A percentile compares a stretch with the other conserved stretches of the same genome.
Conservation (phyloP, 2,113 vertebrate species). For the Gavia stellata region DNA sequence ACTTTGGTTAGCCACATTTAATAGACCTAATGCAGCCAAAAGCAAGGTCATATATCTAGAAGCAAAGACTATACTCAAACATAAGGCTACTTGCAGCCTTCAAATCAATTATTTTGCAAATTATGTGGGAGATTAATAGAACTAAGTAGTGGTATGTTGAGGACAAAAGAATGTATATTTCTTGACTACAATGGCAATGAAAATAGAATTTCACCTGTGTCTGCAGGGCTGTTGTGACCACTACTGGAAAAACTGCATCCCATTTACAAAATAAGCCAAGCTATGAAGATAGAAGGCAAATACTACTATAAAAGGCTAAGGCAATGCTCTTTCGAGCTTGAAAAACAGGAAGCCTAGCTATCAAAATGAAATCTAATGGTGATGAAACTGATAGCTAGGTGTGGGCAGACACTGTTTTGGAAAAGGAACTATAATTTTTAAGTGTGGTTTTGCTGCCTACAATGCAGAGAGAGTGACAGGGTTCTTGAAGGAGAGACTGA, state of each 20-base stretch:
- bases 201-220: background rate
- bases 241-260: background rate
- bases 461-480: background rate
- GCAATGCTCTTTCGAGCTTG: background rate
- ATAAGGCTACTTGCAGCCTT: background rate
- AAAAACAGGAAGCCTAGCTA: conserved; percentile 38
- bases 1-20: background rate
- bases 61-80: background rate
- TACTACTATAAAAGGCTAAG: background rate
- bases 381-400: conserved; percentile 10
- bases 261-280: background rate
- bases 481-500: background rate
- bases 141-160: background rate
- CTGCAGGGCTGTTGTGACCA: background rate
- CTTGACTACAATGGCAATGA: background rate
- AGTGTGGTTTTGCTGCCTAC: background rate
- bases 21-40: background rate
- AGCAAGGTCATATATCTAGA: background rate
- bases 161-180: background rate
- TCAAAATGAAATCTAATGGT: background rate
- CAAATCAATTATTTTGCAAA: background rate
- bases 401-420: background rate
- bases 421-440: background rate
- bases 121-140: background rate
- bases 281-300: background rate